Percentiles rank a stretch among this genome's conserved stretches.
Conservation (phyloP, 2,797 vertebrate genomes). For the Poeciliopsis presidionis region DNA sequence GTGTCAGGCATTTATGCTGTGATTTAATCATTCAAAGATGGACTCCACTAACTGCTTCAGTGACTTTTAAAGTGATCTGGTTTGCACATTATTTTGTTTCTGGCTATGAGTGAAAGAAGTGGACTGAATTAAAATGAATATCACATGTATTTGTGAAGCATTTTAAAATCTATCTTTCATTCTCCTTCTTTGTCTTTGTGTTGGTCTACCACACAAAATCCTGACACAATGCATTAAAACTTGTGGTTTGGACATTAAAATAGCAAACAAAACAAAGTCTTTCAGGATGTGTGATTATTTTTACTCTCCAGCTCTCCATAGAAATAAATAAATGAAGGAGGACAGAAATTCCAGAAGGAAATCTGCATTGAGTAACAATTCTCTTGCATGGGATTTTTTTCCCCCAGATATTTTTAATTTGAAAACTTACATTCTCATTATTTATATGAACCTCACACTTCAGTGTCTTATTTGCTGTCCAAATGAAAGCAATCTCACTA, state of each 20-base stretch:
- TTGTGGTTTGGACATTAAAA: not conserved
- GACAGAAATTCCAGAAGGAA: not conserved
- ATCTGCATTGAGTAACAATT: not conserved
- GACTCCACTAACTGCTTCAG: not conserved
- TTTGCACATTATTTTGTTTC: not conserved
- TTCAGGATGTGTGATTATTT: not conserved
- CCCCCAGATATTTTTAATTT: not conserved
- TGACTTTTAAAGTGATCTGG: not conserved
- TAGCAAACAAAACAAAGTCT: not conserved
- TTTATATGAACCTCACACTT: not conserved
- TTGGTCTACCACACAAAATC: not conserved
- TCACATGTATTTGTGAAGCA: not conserved
- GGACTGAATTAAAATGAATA: not conserved
- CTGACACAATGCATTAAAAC: not conserved
- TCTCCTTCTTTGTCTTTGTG: not conserved
- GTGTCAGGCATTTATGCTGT: not conserved
- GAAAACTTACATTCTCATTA: not conserved
- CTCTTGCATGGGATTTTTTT: not conserved
- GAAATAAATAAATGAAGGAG: not conserved
- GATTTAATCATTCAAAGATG: not conserved
- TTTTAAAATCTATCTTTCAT: not conserved
- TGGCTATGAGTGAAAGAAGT: not conserved
- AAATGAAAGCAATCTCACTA: not conserved
- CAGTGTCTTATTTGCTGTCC: not conserved
- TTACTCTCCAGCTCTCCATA: not conserved